Conservation (phyloP, 2,797 vertebrate species). For the Spondyliosoma cantharus region DNA sequence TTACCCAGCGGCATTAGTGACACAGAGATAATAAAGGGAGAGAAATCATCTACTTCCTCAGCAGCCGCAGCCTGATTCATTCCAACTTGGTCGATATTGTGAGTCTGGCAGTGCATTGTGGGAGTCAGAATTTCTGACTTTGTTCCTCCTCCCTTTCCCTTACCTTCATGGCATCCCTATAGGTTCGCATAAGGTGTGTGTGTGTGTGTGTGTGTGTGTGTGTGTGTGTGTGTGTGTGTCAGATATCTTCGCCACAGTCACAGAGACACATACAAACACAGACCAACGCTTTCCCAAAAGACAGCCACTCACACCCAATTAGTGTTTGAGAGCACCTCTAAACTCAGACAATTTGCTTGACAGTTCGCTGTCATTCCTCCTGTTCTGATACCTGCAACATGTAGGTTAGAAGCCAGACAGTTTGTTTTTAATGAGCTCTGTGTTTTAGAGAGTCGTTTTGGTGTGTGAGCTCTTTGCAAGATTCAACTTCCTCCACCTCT, state of each 20-base stretch:
- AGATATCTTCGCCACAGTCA: not conserved
- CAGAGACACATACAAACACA: slow-evolving; percentile 3
- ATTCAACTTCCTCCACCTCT: slow-evolving; percentile 12
- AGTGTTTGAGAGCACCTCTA: slow-evolving; percentile 43
- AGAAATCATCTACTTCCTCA: slow-evolving; percentile 49
- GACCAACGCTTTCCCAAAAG: slow-evolving; percentile 26
- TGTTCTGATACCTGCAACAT: slow-evolving; percentile 32
- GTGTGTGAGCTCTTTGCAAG: slow-evolving; percentile 14
- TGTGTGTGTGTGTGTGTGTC: slow-evolving; percentile 35
- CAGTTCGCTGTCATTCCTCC: slow-evolving; percentile 22
- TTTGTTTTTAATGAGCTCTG: slow-evolving; percentile 47
- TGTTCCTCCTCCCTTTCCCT: slow-evolving; percentile 11
- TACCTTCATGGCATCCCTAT: not conserved
- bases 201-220: slow-evolving; percentile 37
- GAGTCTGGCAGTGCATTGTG: slow-evolving; percentile 50
- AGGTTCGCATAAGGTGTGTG: slow-evolving; percentile 19
- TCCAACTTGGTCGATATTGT: slow-evolving; percentile 37
- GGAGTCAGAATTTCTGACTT: slow-evolving; percentile 27
- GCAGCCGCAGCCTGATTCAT: slow-evolving; percentile 59
- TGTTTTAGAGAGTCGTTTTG: slow-evolving; percentile 23
- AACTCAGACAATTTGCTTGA: slow-evolving; percentile 30
- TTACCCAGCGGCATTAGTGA: slow-evolving; percentile 38
- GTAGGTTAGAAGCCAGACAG: slow-evolving; percentile 16
- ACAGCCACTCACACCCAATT: slow-evolving; percentile 43
- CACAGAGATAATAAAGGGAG: slow-evolving; percentile 64